phyloP scores from a whole-genome alignment of 1,140 invertebrate genomes.

The Streblospio benedicti region DNA sequence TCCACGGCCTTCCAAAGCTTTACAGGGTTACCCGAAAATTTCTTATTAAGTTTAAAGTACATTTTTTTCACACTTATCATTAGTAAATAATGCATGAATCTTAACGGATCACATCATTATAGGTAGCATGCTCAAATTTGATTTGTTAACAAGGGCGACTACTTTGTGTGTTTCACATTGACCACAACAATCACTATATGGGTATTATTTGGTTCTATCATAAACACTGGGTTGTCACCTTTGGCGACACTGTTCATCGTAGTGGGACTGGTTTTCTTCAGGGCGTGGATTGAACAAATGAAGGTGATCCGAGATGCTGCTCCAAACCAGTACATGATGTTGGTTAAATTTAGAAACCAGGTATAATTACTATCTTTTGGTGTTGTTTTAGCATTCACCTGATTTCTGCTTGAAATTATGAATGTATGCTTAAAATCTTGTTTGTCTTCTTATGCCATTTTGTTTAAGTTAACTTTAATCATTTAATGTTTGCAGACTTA shows the following conservation, averaged over 20 bases:
- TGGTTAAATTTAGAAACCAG: conserved; percentile 71
- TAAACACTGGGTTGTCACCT: no score
- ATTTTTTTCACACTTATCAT: no score
- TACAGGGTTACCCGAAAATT: no score
- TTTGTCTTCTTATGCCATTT: no score
- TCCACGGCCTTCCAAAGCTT: no score
- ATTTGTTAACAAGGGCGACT: neutral
- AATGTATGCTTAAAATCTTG: no score
- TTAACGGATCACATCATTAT: neutral
- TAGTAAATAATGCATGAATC: neutral
- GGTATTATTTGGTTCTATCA: neutral
- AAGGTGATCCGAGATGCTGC: conserved; percentile 73
- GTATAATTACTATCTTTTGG: conserved; percentile 47
- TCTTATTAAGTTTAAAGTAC: no score
- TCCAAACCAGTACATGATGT: conserved; percentile 95
- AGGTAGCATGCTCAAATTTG: neutral
- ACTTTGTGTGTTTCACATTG: neutral
- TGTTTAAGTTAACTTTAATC: no score
- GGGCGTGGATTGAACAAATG: conserved; percentile 79
- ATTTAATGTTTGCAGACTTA: conserved; percentile 57
- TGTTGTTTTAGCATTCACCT: conserved; percentile 8
- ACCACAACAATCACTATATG: neutral
- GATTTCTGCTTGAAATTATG: neutral
- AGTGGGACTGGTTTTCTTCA: conserved; percentile 24
- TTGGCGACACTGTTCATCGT: no score